Base-by-base conservation (phyloP, 2,888 invertebrate species). In the Pseudococcus jackbeardsleyi region DNA sequence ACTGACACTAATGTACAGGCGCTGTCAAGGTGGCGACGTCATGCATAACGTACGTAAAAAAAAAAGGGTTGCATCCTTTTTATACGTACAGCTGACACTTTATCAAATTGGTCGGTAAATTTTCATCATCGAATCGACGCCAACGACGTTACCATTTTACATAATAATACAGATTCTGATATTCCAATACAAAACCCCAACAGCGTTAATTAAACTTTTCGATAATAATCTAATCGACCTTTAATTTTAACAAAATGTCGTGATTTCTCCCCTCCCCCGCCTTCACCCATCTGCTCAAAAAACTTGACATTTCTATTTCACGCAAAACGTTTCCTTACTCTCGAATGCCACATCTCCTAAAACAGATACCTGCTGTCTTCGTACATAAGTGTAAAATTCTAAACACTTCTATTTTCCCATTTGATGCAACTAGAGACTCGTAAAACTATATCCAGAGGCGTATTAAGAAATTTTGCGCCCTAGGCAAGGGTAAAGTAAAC, bases 371-470 rank as follows among this genome's bases (percentile, higher is more conserved):
- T 33, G 26, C 26, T 33, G 26, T n/a, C n/a, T n/a, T n/a, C 26
- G 26, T 33, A 33, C n/a, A n/a, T 33, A 33, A 1, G 26, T 33
- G 3, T 33, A 33, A 33, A 33, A 33, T 33, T 33, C 26, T 3
- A 33, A 33, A 33, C 26, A 33, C 26, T 33, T 33, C 26, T 33
- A 3, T 33, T n/a, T n/a, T 33, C 26, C 3, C 26, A 33, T 33
- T 33, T 3, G 26, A 33, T 22, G 82, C 17, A 46, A 82, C 15
- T 15, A 12, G 42, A 26, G 33, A 72, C 68, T 72, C 26, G 68
- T 72, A 72, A 72, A 72, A 72, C 3, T 72, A 72, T 68, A 68
- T 26, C 26, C n/a, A n/a, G n/a, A n/a, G n/a, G n/a, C n/a, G n/a
- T n/a, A n/a, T n/a, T n/a, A n/a, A n/a, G n/a, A n/a, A n/a, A n/a